phyloP scores from a whole-genome alignment of 2,113 vertebrate genomes.

The Chaenogobius annularis region DNA sequence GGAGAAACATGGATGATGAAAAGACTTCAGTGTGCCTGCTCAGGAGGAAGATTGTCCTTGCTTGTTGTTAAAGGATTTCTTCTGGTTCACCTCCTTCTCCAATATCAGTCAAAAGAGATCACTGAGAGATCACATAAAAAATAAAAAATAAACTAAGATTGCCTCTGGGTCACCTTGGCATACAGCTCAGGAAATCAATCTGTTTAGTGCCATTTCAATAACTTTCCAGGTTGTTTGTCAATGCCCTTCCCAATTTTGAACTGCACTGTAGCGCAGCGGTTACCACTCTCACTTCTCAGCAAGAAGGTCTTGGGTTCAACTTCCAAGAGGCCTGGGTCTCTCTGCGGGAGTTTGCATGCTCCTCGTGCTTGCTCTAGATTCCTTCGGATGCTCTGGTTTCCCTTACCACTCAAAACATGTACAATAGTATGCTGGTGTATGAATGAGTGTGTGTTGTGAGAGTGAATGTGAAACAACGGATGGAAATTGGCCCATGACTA shows the following conservation, averaged over 20 bases:
- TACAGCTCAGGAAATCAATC: slow-evolving; percentile 53
- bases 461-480: too few relatives aligned
- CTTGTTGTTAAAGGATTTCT: slow-evolving; percentile 75
- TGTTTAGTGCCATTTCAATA: slow-evolving; percentile 63
- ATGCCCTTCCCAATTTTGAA: background rate
- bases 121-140: slow-evolving; percentile 31
- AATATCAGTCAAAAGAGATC: slow-evolving; percentile 55
- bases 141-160: slow-evolving; percentile 37
- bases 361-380: too few relatives aligned
- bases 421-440: too few relatives aligned
- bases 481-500: too few relatives aligned
- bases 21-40: slow-evolving; percentile 35
- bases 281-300: too few relatives aligned
- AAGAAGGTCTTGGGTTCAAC: too few relatives aligned
- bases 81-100: slow-evolving; percentile 69
- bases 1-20: slow-evolving; percentile 8
- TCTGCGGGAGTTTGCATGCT: too few relatives aligned
- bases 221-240: slow-evolving; percentile 34
- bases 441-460: too few relatives aligned
- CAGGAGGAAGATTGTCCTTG: slow-evolving; percentile 64
- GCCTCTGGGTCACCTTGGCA: slow-evolving; percentile 68
- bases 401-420: too few relatives aligned
- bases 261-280: too few relatives aligned
- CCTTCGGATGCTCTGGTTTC: too few relatives aligned
- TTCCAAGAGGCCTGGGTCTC: too few relatives aligned